These are phyloP conservation scores for Seriola dumerili DNA, from an alignment of 2,113 vertebrate species.

Conservation along the genomic window DNA sequence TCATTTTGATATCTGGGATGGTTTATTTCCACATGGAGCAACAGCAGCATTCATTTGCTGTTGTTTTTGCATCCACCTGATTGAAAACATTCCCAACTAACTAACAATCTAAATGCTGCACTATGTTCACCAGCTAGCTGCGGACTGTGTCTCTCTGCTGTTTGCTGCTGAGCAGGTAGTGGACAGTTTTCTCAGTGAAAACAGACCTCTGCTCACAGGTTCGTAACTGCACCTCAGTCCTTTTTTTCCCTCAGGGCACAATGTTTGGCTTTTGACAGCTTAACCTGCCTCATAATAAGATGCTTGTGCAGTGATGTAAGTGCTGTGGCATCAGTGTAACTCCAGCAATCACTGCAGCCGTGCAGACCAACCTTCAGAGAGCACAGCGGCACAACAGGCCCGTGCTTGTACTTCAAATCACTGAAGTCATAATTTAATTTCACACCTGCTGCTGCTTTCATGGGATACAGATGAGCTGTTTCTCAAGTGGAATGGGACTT, in stretches of 20 bases:
- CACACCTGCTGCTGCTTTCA: conserved; percentile 62
- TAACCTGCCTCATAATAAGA: background rate
- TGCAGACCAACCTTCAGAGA: background rate
- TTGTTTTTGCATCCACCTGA: too few species aligned
- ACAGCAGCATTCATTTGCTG: too few species aligned
- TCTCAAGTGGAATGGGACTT: conserved; percentile 40
- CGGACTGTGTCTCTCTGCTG: too few species aligned
- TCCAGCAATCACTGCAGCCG: conserved; percentile 19
- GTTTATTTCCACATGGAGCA: too few species aligned
- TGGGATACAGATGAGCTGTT: conserved; percentile 22
- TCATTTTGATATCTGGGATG: too few species aligned
- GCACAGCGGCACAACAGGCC: conserved; percentile 31
- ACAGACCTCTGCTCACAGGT: too few species aligned
- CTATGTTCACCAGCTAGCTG: too few species aligned
- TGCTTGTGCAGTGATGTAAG: conserved; percentile 6
- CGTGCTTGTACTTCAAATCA: conserved; percentile 37
- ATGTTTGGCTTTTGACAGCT: background rate
- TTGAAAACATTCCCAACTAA: too few species aligned
- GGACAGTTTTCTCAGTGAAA: too few species aligned
- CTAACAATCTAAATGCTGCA: too few species aligned
- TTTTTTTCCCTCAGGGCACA: background rate
- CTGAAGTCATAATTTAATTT: conserved; percentile 52
- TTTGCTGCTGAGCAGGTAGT: too few species aligned
- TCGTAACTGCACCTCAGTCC: too few species aligned
- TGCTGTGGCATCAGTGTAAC: background rate